Conservation (phyloP, 2,797 vertebrate genomes). For the Trachops cirrhosus region DNA sequence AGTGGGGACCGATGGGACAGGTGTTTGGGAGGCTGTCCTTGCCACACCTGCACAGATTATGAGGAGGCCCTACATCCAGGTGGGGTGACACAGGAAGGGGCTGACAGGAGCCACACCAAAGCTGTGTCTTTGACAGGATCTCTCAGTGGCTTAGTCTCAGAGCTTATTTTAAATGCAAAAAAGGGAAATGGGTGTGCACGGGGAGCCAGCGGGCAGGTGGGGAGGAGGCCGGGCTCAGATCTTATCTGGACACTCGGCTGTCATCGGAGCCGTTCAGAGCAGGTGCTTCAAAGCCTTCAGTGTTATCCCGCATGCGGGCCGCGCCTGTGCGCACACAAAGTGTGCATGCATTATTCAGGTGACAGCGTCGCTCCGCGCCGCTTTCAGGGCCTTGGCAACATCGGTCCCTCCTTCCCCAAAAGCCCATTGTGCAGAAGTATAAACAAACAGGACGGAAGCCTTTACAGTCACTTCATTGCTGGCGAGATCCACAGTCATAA, state of each 20-base stretch:
- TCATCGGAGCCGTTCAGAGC: constrained; percentile 49
- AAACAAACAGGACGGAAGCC: constrained; percentile 61
- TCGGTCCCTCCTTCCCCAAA: constrained; percentile 46
- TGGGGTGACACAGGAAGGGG: background rate
- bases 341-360: constrained; percentile 68
- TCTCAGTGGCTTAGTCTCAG: background rate
- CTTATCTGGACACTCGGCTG: constrained; percentile 54
- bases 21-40: background rate
- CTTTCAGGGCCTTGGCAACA: background rate
- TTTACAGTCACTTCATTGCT: background rate
- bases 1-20: accelerated
- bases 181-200: constrained; percentile 39
- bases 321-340: constrained; percentile 34
- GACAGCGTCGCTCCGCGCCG: background rate
- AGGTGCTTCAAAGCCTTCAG: constrained; percentile 70
- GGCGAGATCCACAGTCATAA: constrained; percentile 76
- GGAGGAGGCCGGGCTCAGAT: constrained; percentile 62
- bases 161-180: constrained; percentile 63
- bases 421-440: constrained; percentile 66
- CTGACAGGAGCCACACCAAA: background rate
- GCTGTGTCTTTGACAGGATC: constrained; percentile 13
- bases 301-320: background rate
- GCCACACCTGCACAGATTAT: accelerated
- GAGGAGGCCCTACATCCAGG: background rate
- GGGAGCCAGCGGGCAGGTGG: background rate